Conservation (phyloP, 35 echinoderm and acorn worm genomes). For the Amphiura filiformis region DNA sequence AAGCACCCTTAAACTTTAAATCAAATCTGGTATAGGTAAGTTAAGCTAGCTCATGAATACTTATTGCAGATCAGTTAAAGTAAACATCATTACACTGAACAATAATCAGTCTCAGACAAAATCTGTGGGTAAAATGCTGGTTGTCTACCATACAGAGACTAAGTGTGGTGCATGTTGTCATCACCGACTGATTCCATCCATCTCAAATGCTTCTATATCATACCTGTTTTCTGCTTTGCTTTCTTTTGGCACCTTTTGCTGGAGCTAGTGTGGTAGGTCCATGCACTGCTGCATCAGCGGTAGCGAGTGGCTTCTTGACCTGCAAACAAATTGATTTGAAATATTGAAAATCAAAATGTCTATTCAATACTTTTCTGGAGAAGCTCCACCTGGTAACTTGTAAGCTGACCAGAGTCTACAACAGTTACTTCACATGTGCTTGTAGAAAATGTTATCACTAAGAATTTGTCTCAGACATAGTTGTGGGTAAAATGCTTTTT, state of each 20-base stretch:
- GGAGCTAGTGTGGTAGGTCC: constrained; percentile 52
- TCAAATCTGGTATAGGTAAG: too few species aligned
- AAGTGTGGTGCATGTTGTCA: constrained; percentile 6
- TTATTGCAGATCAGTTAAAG: too few species aligned
- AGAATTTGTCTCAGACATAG: background rate
- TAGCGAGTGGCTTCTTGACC: constrained; percentile 38
- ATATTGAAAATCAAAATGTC: background rate
- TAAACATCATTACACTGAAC: too few species aligned
- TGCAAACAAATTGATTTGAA: background rate
- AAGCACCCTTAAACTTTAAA: too few species aligned
- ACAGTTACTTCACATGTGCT: background rate
- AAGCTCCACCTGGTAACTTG: background rate
- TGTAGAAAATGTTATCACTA: background rate
- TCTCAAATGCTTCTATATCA: background rate
- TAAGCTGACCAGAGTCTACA: background rate
- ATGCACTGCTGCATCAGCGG: constrained; percentile 34
- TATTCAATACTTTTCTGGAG: background rate
- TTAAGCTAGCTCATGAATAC: too few species aligned
- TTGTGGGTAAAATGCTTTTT: background rate
- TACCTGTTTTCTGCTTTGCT: background rate
- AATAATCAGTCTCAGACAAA: background rate
- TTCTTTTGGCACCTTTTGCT: background rate
- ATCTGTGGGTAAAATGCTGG: background rate
- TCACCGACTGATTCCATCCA: background rate
- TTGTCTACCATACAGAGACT: background rate